These are phyloP conservation scores for Heteromyza rotundicornis DNA, from an alignment of 2,888 invertebrate genomes.

Conservation along the genomic window DNA sequence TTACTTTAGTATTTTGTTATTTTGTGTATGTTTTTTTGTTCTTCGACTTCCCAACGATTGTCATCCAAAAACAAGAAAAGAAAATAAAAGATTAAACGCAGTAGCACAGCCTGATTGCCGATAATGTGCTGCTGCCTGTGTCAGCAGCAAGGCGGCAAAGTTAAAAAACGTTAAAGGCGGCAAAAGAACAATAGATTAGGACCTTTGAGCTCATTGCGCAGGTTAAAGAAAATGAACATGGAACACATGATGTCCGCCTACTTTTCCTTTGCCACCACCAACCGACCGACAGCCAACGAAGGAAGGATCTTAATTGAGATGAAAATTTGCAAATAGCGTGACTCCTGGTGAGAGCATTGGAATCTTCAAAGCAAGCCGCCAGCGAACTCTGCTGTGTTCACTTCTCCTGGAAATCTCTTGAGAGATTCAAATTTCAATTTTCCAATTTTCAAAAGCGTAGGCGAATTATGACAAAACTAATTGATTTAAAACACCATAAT, in stretches of 20 bases:
- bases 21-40: constrained; percentile 21
- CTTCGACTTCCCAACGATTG: constrained; percentile 44
- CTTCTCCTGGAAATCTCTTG: constrained; percentile 11
- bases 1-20: constrained; percentile 15
- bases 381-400: neutral
- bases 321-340: constrained; percentile 48
- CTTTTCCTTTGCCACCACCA: constrained; percentile 5
- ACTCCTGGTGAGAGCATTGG: constrained; percentile 25
- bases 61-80: constrained; percentile 25
- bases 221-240: constrained; percentile 3
- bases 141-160: constrained; percentile 46
- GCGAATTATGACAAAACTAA: constrained; percentile 62
- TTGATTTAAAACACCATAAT: constrained; percentile 61
- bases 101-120: constrained; percentile 57
- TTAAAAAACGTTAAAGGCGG: constrained; percentile 42
- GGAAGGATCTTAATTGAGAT: constrained; percentile 46
- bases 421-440: constrained; percentile 23
- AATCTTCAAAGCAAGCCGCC: constrained; percentile 5
- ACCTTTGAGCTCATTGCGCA: constrained; percentile 14
- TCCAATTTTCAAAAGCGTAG: constrained; percentile 39
- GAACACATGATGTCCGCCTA: constrained; percentile 13
- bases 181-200: constrained; percentile 31
- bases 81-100: constrained; percentile 47
- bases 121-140: constrained; percentile 43
- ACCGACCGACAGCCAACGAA: constrained; percentile 13